Conservation (phyloP, 35 echinoderm and acorn worm species). For the Patiria miniata region DNA sequence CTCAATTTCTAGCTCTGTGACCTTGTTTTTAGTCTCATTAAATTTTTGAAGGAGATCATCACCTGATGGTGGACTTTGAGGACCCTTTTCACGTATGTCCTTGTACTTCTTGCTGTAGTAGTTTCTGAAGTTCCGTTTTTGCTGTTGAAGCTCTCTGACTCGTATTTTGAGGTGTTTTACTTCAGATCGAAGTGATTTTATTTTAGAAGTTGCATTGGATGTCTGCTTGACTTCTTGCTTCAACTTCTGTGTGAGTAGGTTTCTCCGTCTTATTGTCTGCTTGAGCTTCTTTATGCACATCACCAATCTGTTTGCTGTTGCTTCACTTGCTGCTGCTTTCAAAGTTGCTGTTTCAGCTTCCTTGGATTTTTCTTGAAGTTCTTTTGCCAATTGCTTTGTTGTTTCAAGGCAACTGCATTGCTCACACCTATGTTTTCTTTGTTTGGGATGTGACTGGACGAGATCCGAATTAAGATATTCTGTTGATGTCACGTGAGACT, state of each 20-base stretch:
- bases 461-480: too few species aligned
- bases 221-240: background rate
- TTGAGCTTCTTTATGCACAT: background rate
- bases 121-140: background rate
- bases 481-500: too few species aligned
- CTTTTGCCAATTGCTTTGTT: too few species aligned
- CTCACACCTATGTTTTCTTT: too few species aligned
- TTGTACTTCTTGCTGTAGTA: background rate
- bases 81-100: background rate
- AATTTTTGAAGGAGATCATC: background rate
- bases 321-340: background rate
- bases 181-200: background rate
- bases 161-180: background rate
- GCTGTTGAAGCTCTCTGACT: background rate
- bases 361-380: too few species aligned
- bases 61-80: background rate
- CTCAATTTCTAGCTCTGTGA: background rate
- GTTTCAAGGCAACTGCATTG: too few species aligned
- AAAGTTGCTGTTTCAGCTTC: too few species aligned
- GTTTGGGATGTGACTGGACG: too few species aligned
- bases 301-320: background rate
- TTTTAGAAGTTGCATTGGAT: background rate
- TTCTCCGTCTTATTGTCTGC: background rate
- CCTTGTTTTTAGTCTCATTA: background rate
- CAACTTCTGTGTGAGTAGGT: background rate